Evolutionary conservation across 23 tunicate genomes (phyloP), one percentile per base, ranked within the genome.

Genomic region (Aplidium turbinatum): DNA sequence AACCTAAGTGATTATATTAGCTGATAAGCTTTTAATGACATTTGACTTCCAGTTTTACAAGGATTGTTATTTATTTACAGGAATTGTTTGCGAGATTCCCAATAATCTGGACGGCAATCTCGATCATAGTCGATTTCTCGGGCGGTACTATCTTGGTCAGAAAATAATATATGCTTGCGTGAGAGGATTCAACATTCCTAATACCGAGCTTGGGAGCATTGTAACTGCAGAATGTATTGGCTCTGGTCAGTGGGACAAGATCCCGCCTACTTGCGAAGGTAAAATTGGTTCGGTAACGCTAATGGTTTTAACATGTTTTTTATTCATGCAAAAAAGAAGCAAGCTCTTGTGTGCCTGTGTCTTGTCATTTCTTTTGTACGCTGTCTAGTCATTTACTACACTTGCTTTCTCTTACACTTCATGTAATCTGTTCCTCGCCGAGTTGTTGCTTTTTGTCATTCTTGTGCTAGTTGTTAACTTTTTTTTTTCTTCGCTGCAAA

Each of bases 221-320:
- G 38, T 70, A 23, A 30, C 38, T 4, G 58, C 58, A 47, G 38
- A 7, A 4, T 70, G 76, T 47, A 6, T 30, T 3, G 35, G 28
- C 26, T 22, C 35, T 3, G 58, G 76, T 3, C 19, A 7, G 6
- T 70, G 76, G 76, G 4, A 34, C 5, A 28, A 20, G 20, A 7
- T 1, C 3, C 76, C 76, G 11, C 76, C 76, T 6, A 5, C 38
- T 47, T 70, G 76, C 36, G 58, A 47, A 47, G 76, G 76, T 70
- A 13, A 55, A 42, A 9, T n/a, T n/a, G n/a, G n/a, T 11, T 9
- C 50, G 11, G 50, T 42, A 9, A 42, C 50, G 13, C 50, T 11
- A 42, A 11, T 9, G 50, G 50, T 16, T 42, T 16, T 42, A 42
- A 42, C 50, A n/a, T 42, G 11, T 42, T 11, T 11, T 16, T 11